phyloP scores from a whole-genome alignment of 2,888 invertebrate genomes.

The Drosophila nr. perissopoda region DNA sequence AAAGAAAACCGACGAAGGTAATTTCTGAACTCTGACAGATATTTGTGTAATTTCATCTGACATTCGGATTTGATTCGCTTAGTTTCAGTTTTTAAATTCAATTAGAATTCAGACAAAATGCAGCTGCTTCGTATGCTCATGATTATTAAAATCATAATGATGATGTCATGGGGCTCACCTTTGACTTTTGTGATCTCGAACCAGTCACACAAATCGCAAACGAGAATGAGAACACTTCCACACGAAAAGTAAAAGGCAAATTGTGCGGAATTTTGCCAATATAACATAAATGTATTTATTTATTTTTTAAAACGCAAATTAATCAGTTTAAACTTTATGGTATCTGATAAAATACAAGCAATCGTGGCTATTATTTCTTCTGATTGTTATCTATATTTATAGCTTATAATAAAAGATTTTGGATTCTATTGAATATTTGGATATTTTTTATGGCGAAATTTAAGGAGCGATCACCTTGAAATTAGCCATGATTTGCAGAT shows the following conservation, averaged over 20 bases:
- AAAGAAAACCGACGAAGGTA: background rate
- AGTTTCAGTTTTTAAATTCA: conserved; percentile 21
- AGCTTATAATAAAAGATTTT: background rate
- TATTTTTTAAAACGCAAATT: background rate
- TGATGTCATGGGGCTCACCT: conserved; percentile 69
- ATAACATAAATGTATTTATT: conserved; percentile 2
- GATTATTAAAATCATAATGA: conserved; percentile 30
- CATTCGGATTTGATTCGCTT: conserved; percentile 25
- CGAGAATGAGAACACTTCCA: conserved; percentile 62
- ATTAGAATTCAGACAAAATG: conserved; percentile 31
- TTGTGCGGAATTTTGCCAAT: background rate
- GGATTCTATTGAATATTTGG: background rate
- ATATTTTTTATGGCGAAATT: background rate
- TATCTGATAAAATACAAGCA: background rate
- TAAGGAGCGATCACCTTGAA: background rate
- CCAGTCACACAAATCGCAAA: conserved; percentile 40
- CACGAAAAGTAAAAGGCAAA: conserved; percentile 52
- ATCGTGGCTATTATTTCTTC: background rate
- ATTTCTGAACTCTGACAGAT: conserved; percentile 10
- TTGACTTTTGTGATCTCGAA: conserved; percentile 66
- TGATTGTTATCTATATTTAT: background rate
- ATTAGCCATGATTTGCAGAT: background rate
- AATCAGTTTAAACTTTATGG: background rate
- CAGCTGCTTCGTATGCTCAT: conserved; percentile 34
- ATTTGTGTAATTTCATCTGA: conserved; percentile 29